Base-by-base conservation (phyloP, 1,140 invertebrate genomes). In the Drosophila sp. region DNA sequence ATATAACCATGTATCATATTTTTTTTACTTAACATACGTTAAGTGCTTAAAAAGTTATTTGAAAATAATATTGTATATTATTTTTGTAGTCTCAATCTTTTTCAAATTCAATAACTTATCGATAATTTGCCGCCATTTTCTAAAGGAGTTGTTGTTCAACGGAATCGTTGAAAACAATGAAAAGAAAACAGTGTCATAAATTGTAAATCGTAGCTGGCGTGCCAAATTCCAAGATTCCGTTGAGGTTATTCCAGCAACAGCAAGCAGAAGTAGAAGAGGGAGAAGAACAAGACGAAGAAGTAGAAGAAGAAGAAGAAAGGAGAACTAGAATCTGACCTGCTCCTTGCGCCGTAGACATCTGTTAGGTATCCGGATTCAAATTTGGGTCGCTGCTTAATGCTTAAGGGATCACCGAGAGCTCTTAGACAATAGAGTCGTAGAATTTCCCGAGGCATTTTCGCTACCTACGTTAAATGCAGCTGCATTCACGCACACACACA, bases 241-340 rank as follows among this genome's bases (percentile, higher is more conserved):
- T 14, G 8, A 50, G 27, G 59, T 13, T 21, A 45, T 69, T 14
- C 34, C 58, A 46, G n/a, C 18, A 48, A 38, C 25, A 61, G 13
- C 6, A 53, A 53, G 7, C 18, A 53, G 3, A 36, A 21, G 6
- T 2, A 16, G 4, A 14, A 51, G 6, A 32, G 13, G 27, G 40
- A 29, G 53, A 43, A 48, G 25, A 29, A 51, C 7, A 14, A 45
- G 4, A 32, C 9, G 3, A 14, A 43, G 7, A 13, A 29, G 14
- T n/a, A 51, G 13, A 14, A 45, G 4, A 32, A 16, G 3, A 14
- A 43, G 7, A 13, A 29, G 14, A 8, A 59, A 13, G 45, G 18
- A 38, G 6, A 13, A 18, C 32, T 7, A 25, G 9, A 45, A 78
- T 89, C 71, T 89, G 83, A 89, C 83, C 83, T 89, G 83, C 84